Conservation (phyloP, 2,113 vertebrate species). For the Platichthys flesus region DNA sequence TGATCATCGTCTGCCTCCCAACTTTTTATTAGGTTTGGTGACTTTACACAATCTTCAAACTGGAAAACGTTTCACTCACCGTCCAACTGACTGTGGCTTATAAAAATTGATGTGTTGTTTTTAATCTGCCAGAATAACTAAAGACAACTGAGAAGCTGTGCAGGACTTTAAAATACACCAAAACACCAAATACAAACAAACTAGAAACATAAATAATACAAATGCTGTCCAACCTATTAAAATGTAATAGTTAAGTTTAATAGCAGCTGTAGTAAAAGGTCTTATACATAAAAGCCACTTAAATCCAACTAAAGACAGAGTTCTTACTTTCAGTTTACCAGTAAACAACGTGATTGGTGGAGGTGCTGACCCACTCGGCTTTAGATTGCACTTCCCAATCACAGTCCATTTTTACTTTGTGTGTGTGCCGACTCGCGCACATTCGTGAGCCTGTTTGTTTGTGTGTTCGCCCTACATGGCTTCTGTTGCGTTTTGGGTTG, state of each 20-base stretch:
- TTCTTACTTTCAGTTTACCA: neutral
- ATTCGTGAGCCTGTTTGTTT: slow-evolving; percentile 18
- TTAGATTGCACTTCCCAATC: neutral
- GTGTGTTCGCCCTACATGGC: slow-evolving; percentile 14
- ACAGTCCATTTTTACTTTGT: neutral
- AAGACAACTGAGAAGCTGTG: neutral
- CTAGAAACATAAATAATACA: neutral
- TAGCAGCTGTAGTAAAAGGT: too few species aligned
- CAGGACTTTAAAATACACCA: neutral
- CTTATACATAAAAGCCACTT: neutral
- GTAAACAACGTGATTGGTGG: neutral
- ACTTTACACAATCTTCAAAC: neutral
- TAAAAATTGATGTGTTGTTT: neutral
- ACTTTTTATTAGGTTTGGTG: neutral
- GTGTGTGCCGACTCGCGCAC: neutral
- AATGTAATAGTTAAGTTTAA: too few species aligned
- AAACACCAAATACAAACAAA: neutral
- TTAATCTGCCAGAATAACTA: neutral
- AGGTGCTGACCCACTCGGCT: neutral
- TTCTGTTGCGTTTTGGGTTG: slow-evolving; percentile 20
- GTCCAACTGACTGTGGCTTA: neutral
- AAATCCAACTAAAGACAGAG: neutral
- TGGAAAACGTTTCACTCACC: neutral
- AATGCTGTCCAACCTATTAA: too few species aligned
- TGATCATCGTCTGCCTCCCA: too few species aligned